phyloP scores from a whole-genome alignment of 2,113 vertebrate species.

The Trogon melanurus region DNA sequence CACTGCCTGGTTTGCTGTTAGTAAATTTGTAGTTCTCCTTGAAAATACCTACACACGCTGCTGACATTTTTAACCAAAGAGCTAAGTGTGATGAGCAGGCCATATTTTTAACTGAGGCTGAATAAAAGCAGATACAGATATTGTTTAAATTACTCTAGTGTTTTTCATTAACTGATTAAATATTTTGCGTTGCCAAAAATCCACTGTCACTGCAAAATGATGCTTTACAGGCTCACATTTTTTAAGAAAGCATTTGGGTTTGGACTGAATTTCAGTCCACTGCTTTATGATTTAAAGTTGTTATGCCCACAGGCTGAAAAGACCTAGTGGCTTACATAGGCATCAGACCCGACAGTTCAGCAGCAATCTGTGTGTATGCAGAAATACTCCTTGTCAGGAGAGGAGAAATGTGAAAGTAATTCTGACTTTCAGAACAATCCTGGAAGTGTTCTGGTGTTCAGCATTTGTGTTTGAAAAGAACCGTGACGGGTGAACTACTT shows the following conservation, averaged over 20 bases:
- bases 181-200: neutral
- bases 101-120: neutral
- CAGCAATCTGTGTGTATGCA: rapidly evolving
- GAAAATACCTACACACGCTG: neutral
- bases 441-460: neutral
- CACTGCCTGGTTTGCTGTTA: neutral
- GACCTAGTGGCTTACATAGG: neutral
- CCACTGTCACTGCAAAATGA: neutral
- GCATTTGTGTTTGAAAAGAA: neutral
- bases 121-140: neutral
- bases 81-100: neutral
- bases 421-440: neutral
- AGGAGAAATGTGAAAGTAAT: neutral
- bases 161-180: neutral
- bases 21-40: neutral
- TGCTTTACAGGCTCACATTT: neutral
- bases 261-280: neutral
- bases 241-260: neutral
- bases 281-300: neutral
- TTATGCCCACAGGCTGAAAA: neutral
- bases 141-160: neutral
- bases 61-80: neutral
- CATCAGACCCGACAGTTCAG: neutral
- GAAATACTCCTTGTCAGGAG: neutral
- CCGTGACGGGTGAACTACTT: rapidly evolving